Base-by-base conservation (phyloP, 2,797 vertebrate genomes). In the Gymnoscopelus braueri region DNA sequence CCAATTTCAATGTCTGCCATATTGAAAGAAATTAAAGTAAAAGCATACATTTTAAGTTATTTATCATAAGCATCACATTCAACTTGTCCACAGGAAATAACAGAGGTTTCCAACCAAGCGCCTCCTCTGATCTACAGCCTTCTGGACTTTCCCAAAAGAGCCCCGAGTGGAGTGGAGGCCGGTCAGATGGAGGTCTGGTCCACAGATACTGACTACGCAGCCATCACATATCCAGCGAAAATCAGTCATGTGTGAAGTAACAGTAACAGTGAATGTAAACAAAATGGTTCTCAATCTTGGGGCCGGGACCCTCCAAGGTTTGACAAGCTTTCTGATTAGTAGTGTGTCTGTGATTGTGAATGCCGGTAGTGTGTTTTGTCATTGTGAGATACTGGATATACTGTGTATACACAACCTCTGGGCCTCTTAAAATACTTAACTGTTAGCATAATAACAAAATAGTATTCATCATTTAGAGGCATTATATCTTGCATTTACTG, bases 121-220 rank as follows among this genome's bases (percentile, higher is more conserved):
- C 8, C 77, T 0, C 65, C 85, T 0, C 10, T 89, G 19, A 44
- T 89, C 73, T 91, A 91, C 80, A 91, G 89, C 0, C 57, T 91
- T 49, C 71, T 90, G 78, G 83, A 91, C 71, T 91, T 91, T 73
- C 82, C 90, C 7, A 86, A 79, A 67, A 88, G 82, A 63, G 14
- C 66, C n/a, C 14, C 13, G 6, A 15, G 14, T n/a, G 51, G 51
- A 52, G 6, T 2, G 4, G 14, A 52, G 51, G 51, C 51, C 14
- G 15, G 14, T n/a, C 10, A 50, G 0, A 32, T 72, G 26, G 71
- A 80, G 29, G 7, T 60, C 0, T 56, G 67, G 60, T 58, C 65
- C 2, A 72, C 5, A 59, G 77, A 77, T 1, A 84, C 85, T 4
- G 84, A 87, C 48, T 91, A 91, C 0, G 85, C 86, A 23, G 67